phyloP scores from a whole-genome alignment of 2,888 invertebrate genomes.

The Entomobrya multifasciata region DNA sequence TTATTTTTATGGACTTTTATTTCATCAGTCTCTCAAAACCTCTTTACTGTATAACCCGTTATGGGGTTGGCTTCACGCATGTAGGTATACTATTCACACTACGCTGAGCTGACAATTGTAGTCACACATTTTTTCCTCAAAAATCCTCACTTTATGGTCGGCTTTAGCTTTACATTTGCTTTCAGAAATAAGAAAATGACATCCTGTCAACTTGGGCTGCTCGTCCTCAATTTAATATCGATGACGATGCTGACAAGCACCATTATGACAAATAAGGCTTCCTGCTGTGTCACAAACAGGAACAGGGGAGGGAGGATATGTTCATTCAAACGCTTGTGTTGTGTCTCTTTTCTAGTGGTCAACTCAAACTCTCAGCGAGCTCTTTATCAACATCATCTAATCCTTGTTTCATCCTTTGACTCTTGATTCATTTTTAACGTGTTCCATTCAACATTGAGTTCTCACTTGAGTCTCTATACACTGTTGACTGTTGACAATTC shows the following conservation, averaged over 20 bases:
- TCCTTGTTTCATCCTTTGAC: no score
- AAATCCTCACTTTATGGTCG: slow-evolving; percentile 1
- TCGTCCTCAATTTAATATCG: slow-evolving; percentile 39
- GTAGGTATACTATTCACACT: no score
- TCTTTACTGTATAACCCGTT: no score
- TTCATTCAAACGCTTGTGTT: slow-evolving; percentile 19
- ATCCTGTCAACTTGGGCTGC: slow-evolving; percentile 5
- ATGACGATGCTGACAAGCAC: slow-evolving; percentile 31
- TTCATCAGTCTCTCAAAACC: no score
- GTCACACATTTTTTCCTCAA: no score
- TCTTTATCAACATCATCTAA: background rate
- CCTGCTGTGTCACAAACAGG: slow-evolving; percentile 24
- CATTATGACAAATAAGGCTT: slow-evolving; percentile 43
- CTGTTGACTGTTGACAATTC: slow-evolving; percentile 9
- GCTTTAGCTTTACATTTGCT: slow-evolving; percentile 5
- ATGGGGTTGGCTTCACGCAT: no score
- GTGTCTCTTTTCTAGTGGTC: slow-evolving; percentile 6
- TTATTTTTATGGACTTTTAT: no score
- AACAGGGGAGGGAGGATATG: slow-evolving; percentile 1
- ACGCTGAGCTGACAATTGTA: no score
- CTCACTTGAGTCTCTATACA: no score
- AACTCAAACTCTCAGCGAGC: background rate
- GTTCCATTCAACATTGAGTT: no score
- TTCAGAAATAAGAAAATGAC: slow-evolving; percentile 21
- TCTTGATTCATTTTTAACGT: no score